A percentile compares a stretch with the other conserved stretches of the same genome.
Evolutionary conservation across 2,113 vertebrate genomes (phyloP).

Genomic region (Martes martes): DNA sequence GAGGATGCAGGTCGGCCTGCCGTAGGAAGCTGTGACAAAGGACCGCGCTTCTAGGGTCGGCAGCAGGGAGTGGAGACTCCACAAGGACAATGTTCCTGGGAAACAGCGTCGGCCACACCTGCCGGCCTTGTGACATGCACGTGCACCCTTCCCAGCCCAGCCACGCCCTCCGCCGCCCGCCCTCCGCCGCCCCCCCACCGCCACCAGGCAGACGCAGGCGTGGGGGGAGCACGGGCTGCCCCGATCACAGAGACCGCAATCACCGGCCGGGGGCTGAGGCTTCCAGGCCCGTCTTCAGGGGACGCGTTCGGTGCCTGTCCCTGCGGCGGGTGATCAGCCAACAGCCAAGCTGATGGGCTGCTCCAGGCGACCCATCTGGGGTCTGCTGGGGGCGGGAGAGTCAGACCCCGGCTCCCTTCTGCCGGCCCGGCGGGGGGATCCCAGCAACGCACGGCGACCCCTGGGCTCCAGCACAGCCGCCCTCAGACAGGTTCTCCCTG

Average conservation of each 20-base stretch:
- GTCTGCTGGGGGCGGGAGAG: neutral
- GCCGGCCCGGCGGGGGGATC: no score
- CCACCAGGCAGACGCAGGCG: neutral
- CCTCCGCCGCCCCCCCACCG: no score
- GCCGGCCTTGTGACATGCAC: no score
- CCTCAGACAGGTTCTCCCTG: neutral
- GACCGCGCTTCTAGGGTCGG: neutral
- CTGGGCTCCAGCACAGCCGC: no score
- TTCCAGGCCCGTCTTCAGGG: neutral
- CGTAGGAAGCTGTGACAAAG: neutral
- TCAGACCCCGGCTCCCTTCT: neutral
- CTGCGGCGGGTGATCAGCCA: neutral
- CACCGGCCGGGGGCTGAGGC: neutral
- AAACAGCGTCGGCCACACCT: neutral
- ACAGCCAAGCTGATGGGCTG: neutral
- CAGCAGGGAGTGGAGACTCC: neutral
- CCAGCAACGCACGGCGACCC: no score
- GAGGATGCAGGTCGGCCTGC: neutral
- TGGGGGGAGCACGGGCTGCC: neutral
- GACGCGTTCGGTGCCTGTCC: neutral
- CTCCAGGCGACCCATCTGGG: neutral
- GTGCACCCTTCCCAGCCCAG: rapidly evolving
- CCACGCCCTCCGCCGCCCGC: no score
- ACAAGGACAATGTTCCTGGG: neutral
- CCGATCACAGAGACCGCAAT: neutral